Conservation (phyloP, 2,797 vertebrate genomes). For the Eleutherodactylus coqui region DNA sequence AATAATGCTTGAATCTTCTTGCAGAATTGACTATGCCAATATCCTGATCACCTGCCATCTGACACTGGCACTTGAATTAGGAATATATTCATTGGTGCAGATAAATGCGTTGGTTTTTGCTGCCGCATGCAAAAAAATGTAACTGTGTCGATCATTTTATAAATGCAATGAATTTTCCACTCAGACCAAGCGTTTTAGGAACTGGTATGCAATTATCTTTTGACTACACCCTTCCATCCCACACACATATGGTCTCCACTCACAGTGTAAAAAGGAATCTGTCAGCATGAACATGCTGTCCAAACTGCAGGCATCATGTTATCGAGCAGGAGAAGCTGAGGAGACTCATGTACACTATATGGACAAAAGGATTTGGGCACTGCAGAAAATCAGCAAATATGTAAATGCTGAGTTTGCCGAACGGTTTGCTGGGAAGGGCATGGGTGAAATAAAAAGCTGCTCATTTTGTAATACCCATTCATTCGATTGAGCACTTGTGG, state of each 20-base stretch:
- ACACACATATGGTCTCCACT: slow-evolving; percentile 13
- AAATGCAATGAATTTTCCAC: not conserved
- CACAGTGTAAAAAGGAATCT: too few relatives aligned
- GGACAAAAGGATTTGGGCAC: too few relatives aligned
- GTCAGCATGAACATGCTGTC: too few relatives aligned
- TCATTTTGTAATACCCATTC: too few relatives aligned
- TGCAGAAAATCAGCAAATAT: too few relatives aligned
- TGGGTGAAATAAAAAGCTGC: too few relatives aligned
- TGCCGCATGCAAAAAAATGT: not conserved
- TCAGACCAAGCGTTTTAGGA: not conserved
- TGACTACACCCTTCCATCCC: slow-evolving; percentile 10
- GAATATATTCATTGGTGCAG: not conserved
- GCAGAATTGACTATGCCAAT: not conserved
- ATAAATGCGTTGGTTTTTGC: not conserved
- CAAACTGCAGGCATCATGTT: too few relatives aligned
- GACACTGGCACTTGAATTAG: not conserved
- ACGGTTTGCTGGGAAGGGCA: too few relatives aligned
- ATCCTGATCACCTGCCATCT: not conserved
- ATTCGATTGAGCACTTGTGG: too few relatives aligned
- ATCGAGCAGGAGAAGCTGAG: too few relatives aligned
- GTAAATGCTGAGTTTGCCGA: too few relatives aligned
- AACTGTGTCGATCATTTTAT: not conserved
- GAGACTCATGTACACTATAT: too few relatives aligned
- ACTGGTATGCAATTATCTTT: not conserved
- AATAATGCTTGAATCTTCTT: not conserved